A percentile compares a stretch with the other conserved stretches of the same genome.
These are phyloP conservation scores for Eurystomus glaucurus DNA, from an alignment of 2,797 vertebrate species.

Conservation along the genomic window DNA sequence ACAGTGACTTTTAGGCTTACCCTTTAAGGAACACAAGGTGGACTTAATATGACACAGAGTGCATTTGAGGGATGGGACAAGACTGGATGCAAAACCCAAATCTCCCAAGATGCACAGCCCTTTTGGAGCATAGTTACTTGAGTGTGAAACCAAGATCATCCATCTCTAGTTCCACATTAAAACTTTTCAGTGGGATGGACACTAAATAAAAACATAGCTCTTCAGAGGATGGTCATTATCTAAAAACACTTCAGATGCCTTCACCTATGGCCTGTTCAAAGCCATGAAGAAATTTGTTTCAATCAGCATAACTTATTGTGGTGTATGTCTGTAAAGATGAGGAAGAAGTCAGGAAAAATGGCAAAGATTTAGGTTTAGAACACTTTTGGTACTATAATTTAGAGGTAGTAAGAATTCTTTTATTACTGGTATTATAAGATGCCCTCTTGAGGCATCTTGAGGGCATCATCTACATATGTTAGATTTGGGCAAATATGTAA, in stretches of 20 bases:
- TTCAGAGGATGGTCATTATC: not conserved
- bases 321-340: not conserved
- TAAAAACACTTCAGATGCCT: not conserved
- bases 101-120: not conserved
- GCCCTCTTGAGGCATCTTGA: not conserved
- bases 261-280: not conserved
- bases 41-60: not conserved
- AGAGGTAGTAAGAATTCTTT: not conserved
- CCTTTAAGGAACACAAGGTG: not conserved
- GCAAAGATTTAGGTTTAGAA: not conserved
- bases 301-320: not conserved
- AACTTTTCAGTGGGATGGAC: not conserved
- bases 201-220: not conserved
- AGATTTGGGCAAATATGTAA: not conserved
- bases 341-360: not conserved
- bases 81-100: not conserved
- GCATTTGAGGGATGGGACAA: accelerated
- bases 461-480: not conserved
- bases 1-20: not conserved
- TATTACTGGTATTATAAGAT: not conserved
- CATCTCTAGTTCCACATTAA: not conserved
- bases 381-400: not conserved
- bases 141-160: not conserved
- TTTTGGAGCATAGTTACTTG: not conserved
- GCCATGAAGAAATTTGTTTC: not conserved